phyloP scores from a whole-genome alignment of 2,113 vertebrate species.

The Leuciscus idus region DNA sequence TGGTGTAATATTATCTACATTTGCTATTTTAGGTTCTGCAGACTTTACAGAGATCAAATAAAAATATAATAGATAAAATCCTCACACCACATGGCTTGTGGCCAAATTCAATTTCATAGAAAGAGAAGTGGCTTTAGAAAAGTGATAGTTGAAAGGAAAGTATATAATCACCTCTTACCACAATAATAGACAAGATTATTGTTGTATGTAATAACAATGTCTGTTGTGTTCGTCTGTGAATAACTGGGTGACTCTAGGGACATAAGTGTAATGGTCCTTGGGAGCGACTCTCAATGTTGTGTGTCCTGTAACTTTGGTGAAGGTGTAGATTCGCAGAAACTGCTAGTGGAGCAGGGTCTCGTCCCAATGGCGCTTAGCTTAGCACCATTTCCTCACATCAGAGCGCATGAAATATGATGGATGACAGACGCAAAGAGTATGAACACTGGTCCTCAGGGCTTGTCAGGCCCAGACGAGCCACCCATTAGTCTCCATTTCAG shows the following conservation, averaged over 20 bases:
- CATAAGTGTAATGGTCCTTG: constrained; percentile 4
- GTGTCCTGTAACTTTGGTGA: constrained; percentile 21
- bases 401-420: constrained; percentile 69
- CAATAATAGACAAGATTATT: not conserved
- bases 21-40: not conserved
- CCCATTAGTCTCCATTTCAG: constrained; percentile 76
- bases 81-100: not conserved
- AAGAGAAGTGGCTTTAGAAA: not conserved
- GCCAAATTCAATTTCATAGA: not conserved
- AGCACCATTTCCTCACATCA: constrained; percentile 74
- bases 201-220: not conserved
- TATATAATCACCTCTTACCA: not conserved
- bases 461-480: constrained; percentile 69
- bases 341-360: not conserved
- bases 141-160: not conserved
- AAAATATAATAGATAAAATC: constrained; percentile 3
- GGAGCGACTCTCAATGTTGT: constrained; percentile 5
- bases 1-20: not conserved
- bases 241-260: not conserved
- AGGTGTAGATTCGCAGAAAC: constrained; percentile 12
- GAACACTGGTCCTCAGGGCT: constrained; percentile 71
- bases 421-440: constrained; percentile 65
- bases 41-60: not conserved
- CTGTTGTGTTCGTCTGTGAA: constrained; percentile 1
- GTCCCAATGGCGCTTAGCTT: constrained; percentile 22